Conservation (phyloP, 2,113 vertebrate genomes). For the Grammomys surdaster region DNA sequence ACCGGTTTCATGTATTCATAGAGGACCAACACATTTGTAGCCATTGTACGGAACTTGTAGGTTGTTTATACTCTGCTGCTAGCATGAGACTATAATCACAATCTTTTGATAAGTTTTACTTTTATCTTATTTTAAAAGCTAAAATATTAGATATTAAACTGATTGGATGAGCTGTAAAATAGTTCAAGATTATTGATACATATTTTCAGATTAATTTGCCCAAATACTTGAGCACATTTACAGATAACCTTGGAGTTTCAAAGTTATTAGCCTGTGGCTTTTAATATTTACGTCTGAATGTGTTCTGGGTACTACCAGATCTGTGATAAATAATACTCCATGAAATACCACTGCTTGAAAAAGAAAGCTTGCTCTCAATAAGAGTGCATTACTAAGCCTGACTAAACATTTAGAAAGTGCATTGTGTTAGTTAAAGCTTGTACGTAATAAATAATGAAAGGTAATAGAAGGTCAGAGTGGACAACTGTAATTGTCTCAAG, state of each 20-base stretch:
- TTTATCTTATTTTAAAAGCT: conserved; percentile 21
- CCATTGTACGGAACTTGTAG: neutral
- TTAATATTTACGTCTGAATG: neutral
- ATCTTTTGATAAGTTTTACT: conserved; percentile 27
- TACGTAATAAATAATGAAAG: conserved; percentile 39
- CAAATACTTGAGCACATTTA: conserved; percentile 30
- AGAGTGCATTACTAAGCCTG: conserved; percentile 55
- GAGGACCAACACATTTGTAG: neutral
- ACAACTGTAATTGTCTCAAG: conserved; percentile 62
- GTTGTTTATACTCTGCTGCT: neutral
- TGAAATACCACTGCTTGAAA: conserved; percentile 12
- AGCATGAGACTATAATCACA: neutral
- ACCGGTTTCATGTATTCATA: neutral
- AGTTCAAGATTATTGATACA: neutral
- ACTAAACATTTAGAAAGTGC: conserved; percentile 65
- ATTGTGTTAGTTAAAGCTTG: conserved; percentile 60
- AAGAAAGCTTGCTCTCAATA: conserved; percentile 40
- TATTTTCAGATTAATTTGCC: conserved; percentile 46
- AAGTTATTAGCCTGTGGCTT: conserved; percentile 39
- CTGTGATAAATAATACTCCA: conserved; percentile 27
- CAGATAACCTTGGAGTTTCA: conserved; percentile 35
- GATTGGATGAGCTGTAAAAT: neutral
- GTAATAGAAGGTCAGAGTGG: conserved; percentile 24
- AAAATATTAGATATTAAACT: conserved; percentile 20
- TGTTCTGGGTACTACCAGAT: neutral